A percentile compares a stretch with the other conserved stretches of the same genome.
Evolutionary conservation across 2,113 vertebrate genomes (phyloP).

Genomic region (Pseudorasbora parva): DNA sequence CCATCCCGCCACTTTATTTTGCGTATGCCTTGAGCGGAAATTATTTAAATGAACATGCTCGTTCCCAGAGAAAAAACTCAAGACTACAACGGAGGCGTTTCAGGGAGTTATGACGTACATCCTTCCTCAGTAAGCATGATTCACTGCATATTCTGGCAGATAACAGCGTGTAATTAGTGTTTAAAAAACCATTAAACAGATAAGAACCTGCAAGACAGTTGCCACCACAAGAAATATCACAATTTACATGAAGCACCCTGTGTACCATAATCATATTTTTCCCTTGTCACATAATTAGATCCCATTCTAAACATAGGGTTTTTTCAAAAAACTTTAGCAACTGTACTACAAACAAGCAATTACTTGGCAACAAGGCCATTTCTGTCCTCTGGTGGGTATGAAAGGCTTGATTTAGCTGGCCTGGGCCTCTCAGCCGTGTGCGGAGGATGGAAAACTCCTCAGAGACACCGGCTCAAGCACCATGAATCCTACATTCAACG

Average conservation of each 20-base stretch:
- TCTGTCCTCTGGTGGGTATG: slow-evolving; percentile 71
- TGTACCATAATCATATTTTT: slow-evolving; percentile 62
- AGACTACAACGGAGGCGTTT: too few relatives aligned
- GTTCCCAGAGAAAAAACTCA: too few relatives aligned
- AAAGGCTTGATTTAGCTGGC: slow-evolving; percentile 71
- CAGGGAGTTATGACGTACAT: background rate
- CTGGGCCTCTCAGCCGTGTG: slow-evolving; percentile 61
- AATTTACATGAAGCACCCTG: slow-evolving; percentile 25
- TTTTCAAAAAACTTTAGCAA: slow-evolving; percentile 48
- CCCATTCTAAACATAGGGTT: slow-evolving; percentile 42
- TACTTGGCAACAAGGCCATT: slow-evolving; percentile 68
- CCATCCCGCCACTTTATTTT: too few relatives aligned
- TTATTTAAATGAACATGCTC: too few relatives aligned
- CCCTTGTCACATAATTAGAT: slow-evolving; percentile 56
- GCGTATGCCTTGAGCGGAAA: too few relatives aligned
- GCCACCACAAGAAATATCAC: background rate
- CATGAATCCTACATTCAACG: slow-evolving; percentile 78
- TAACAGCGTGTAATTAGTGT: background rate
- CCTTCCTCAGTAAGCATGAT: background rate
- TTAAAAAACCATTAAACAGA: slow-evolving; percentile 21
- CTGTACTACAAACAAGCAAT: slow-evolving; percentile 59
- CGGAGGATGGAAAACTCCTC: slow-evolving; percentile 71
- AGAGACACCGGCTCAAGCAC: slow-evolving; percentile 54
- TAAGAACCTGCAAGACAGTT: background rate
- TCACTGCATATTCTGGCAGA: slow-evolving; percentile 29